Evolutionary conservation across 92 coral and sea anemone species (phyloP).

Genomic region (Parazoanthus darwini): DNA sequence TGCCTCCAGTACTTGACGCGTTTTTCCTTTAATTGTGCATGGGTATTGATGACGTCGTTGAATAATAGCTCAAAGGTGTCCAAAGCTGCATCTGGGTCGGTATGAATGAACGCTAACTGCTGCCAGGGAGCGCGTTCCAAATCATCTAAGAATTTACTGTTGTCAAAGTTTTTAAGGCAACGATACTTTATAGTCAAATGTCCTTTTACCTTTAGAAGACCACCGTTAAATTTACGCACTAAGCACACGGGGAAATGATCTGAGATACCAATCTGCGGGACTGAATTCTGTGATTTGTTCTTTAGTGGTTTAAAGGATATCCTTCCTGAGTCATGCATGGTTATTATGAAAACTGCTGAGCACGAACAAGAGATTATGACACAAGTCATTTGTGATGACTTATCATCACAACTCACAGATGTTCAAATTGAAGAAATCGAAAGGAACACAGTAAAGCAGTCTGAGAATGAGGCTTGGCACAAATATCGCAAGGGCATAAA

Average conservation of each 20-base stretch:
- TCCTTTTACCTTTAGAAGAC: neutral
- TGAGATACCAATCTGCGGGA: slow-evolving; percentile 43
- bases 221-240: slow-evolving; percentile 18
- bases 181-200: slow-evolving; percentile 41
- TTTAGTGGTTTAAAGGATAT: slow-evolving; percentile 36
- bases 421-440: slow-evolving; percentile 38
- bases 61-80: slow-evolving; percentile 14
- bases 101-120: no score
- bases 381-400: slow-evolving; percentile 3
- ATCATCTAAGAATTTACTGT: no score
- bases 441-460: slow-evolving; percentile 41
- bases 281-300: slow-evolving; percentile 20
- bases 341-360: slow-evolving; percentile 46
- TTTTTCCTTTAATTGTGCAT: slow-evolving; percentile 25
- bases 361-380: slow-evolving; percentile 18
- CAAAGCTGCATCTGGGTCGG: neutral
- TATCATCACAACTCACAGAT: slow-evolving; percentile 13
- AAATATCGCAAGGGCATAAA: slow-evolving; percentile 34
- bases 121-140: neutral
- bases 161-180: no score
- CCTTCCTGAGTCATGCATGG: slow-evolving; percentile 39
- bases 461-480: slow-evolving; percentile 43
- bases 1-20: slow-evolving; percentile 15
- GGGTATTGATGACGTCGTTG: slow-evolving; percentile 7
- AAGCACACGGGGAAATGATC: slow-evolving; percentile 46